Evolutionary conservation across 2,113 vertebrate genomes (phyloP), one percentile per base, ranked within the genome.

Genomic region (Myotis brandtii): DNA sequence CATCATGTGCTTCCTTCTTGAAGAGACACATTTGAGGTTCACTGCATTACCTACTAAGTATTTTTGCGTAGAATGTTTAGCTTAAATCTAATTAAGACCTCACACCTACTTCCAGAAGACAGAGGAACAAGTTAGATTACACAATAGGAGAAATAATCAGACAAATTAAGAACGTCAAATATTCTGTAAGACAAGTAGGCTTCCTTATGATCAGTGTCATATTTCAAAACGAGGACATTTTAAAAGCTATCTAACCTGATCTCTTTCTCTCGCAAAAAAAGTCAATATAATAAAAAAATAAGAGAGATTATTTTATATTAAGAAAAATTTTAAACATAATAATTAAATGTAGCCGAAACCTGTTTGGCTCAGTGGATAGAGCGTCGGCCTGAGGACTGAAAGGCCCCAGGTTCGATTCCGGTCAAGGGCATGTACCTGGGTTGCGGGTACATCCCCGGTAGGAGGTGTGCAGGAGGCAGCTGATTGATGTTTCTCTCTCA

Each of bases 321-420:
- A 37, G 13, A 83, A 76, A 40, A 16, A 4, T 37, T 82, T 92
- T 4, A 40, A 81, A 69, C 21, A 46, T 79, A 72, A 64, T 37
- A 72, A 64, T 50, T 48, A 82, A 82, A 75, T 83, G 17, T 64
- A 95, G n/a, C n/a, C n/a, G n/a, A n/a, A n/a, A n/a, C n/a, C n/a
- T n/a, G n/a, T n/a, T n/a, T n/a, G n/a, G n/a, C n/a, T n/a, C n/a
- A n/a, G n/a, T n/a, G n/a, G n/a, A n/a, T n/a, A n/a, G n/a, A n/a
- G n/a, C n/a, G n/a, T n/a, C n/a, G n/a, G n/a, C n/a, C n/a, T n/a
- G n/a, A n/a, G n/a, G n/a, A n/a, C n/a, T n/a, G n/a, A n/a, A n/a
- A n/a, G n/a, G n/a, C n/a, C n/a, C n/a, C n/a, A n/a, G n/a, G n/a
- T n/a, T n/a, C n/a, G n/a, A n/a, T n/a, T n/a, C n/a, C n/a, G n/a